These are phyloP conservation scores for Itoplectis maculator DNA, from an alignment of 2,888 invertebrate genomes.

Conservation along the genomic window DNA sequence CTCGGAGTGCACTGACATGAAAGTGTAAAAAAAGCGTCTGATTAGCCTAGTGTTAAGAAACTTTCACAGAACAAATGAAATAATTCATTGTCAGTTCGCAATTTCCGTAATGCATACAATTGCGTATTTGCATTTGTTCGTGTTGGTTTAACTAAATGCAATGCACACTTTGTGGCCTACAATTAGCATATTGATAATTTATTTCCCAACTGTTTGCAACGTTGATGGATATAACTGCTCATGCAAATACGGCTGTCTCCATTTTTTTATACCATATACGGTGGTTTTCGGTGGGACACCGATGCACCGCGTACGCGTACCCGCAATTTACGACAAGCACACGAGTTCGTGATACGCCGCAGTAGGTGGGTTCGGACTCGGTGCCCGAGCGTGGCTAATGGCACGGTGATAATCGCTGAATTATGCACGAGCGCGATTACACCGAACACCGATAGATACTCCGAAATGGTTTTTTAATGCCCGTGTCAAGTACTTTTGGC, in stretches of 20 bases:
- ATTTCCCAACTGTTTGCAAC: neutral
- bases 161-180: neutral
- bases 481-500: neutral
- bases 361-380: conserved; percentile 27
- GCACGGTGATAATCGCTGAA: conserved; percentile 55
- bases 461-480: conserved; percentile 12
- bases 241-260: neutral
- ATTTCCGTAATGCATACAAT: too few relatives aligned
- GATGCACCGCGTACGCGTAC: conserved; percentile 10
- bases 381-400: conserved; percentile 55
- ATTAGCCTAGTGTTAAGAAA: too few relatives aligned
- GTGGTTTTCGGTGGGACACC: neutral
- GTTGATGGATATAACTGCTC: neutral
- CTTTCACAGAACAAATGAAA: too few relatives aligned
- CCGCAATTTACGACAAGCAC: conserved; percentile 37
- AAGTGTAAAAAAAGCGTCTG: too few relatives aligned
- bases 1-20: too few relatives aligned
- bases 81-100: too few relatives aligned
- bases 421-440: conserved; percentile 41
- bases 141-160: too few relatives aligned
- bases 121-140: too few relatives aligned
- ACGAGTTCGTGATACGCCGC: conserved; percentile 51
- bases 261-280: neutral
- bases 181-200: neutral
- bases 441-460: conserved; percentile 12